A percentile compares a stretch with the other conserved stretches of the same genome.
Evolutionary conservation across 2,888 invertebrate genomes (phyloP).

Genomic region (Bhutanitis thaidina): DNA sequence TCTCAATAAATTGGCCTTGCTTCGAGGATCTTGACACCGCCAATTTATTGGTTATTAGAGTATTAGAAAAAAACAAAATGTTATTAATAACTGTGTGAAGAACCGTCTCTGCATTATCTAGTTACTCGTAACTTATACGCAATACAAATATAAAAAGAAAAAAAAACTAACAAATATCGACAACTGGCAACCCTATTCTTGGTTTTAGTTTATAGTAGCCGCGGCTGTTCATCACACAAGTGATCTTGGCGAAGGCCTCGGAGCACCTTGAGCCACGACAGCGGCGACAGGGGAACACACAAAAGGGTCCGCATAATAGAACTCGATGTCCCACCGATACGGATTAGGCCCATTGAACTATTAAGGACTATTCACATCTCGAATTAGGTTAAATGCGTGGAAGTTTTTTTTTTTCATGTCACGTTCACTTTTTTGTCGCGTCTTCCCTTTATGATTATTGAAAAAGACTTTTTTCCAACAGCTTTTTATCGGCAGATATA

Average conservation of each 20-base stretch:
- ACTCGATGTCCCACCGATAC: slow-evolving; percentile 3
- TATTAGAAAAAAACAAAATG: too few species aligned
- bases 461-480: neutral
- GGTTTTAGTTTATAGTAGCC: neutral
- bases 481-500: neutral
- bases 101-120: too few species aligned
- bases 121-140: too few species aligned
- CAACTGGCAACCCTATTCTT: neutral
- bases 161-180: too few species aligned
- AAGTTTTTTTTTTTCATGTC: slow-evolving; percentile 3
- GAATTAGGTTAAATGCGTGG: slow-evolving; percentile 21
- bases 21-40: too few species aligned
- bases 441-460: neutral
- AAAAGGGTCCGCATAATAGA: slow-evolving; percentile 10
- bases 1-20: too few species aligned
- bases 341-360: slow-evolving; percentile 21
- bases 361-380: slow-evolving; percentile 20
- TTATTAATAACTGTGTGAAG: too few species aligned
- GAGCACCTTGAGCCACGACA: neutral
- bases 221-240: neutral
- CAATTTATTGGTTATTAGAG: too few species aligned
- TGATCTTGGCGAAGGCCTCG: too few species aligned
- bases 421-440: neutral
- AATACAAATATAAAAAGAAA: too few species aligned
- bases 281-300: slow-evolving; percentile 3